Evolutionary conservation across 2,888 invertebrate genomes (phyloP), one percentile per base, ranked within the genome.

Genomic region (Heterodera filipjevi): DNA sequence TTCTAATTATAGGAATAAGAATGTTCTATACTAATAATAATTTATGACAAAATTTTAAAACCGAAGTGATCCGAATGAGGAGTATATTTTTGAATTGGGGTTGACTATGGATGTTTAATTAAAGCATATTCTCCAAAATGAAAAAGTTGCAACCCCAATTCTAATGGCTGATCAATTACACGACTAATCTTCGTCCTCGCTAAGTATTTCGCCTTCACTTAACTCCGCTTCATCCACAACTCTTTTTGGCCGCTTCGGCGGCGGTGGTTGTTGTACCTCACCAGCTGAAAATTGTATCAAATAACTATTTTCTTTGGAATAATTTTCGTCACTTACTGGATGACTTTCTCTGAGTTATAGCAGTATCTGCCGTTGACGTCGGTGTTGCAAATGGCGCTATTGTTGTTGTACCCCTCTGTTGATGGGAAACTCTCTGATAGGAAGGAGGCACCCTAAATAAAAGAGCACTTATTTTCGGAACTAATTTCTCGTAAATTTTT

Each of bases 131-230:
- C 12, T 16, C 8, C 49, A 49, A 49, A 49, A 14, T 49, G 49
- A 19, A 16, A 14, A 3, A 14, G 49, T 49, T 8, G 8, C 8
- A 49, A 49, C 49, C 14, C 14, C 5, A 44, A 49, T 49, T 49
- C 12, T 16, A 49, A 39, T 39, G 6, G 39, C n/a, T 19, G 59
- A 59, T 59, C 59, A 0, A 27, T 59, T n/a, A 59, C 27, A 59
- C 8, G 12, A 19, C 33, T 22, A 68, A 33, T 68, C 68, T n/a
- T 87, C 87, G 53, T 88, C 88, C 12, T 85, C 83, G 33, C 85
- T 85, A 53, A 88, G 75, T 73, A 88, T 89, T 76, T 88, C 88
- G 77, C 88, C 88, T 16, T 88, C 88, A 3, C 86, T 86, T 8
- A 88, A 76, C 59, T 88, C 88, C 70, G 85, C 86, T 59, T 87